Evolutionary conservation across 1,140 invertebrate species (phyloP), one percentile per base, ranked within the genome.

Genomic region (Drosophila seguyi): DNA sequence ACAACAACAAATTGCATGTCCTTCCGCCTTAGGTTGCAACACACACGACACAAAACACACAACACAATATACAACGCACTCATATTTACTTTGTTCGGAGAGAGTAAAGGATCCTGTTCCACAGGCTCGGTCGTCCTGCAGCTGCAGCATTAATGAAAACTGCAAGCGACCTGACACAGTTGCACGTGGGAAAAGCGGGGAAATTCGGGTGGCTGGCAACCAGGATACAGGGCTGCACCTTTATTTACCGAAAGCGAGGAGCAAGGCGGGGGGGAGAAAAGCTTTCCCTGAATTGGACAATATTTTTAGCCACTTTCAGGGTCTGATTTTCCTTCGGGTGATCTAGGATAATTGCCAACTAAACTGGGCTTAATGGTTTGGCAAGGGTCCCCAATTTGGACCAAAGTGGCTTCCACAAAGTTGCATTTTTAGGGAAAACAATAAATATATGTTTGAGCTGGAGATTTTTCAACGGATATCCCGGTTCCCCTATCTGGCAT

Each of bases 1-100:
- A 88, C 84, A 88, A 80, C 84, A 88, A 88, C 84, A 88, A 88
- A 88, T 88, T 88, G 85, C 85, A 85, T 85, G 85, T 88, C 85
- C 85, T 90, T 88, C 77, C 84, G 80, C 84, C 80, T 84, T 84
- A 71, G 85, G 79, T 72, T 90, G 86, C 85, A 78, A 63, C 77
- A 90, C 81, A 53, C 31, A 53, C 29, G 71, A 88, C 18, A 36
- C 75, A 58, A 74, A 77, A 81, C 85, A 90, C 84, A 88, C 47
- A 74, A 88, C 48, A 20, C 31, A 78, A 88, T 68, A 88, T 81
- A 90, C 68, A 73, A 79, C 85, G 86, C 85, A 88, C 85, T 88
- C 69, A 90, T 90, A 85, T 88, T 88, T 88, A 85, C 85, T 85
- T 79, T 81, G 73, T 71, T 56, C 67, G 57, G 48, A 41, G 34